phyloP scores from a whole-genome alignment of 2,113 vertebrate species.

The Aphyosemion australe region DNA sequence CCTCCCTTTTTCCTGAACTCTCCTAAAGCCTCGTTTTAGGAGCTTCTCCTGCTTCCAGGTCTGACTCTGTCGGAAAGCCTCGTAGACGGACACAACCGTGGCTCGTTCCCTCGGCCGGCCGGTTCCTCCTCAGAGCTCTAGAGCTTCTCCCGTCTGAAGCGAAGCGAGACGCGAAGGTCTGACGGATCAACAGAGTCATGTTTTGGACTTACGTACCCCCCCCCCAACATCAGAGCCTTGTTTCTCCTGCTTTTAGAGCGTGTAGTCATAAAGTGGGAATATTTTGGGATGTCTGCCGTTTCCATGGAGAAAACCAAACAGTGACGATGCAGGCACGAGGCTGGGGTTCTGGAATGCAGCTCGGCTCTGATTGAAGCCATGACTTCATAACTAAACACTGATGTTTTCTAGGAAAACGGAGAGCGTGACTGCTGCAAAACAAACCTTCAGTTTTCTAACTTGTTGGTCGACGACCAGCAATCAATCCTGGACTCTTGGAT shows the following conservation, averaged over 20 bases:
- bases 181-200: constrained; percentile 37
- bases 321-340: constrained; percentile 25
- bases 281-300: constrained; percentile 39
- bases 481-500: not conserved
- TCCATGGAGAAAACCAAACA: constrained; percentile 71
- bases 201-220: constrained; percentile 35
- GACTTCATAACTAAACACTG: constrained; percentile 60
- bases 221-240: not conserved
- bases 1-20: constrained; percentile 13
- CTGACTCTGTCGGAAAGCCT: not conserved
- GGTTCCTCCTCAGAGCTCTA: not conserved
- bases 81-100: constrained; percentile 28
- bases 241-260: constrained; percentile 29
- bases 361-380: constrained; percentile 58
- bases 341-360: constrained; percentile 40
- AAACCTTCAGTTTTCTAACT: constrained; percentile 35
- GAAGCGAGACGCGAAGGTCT: constrained; percentile 42
- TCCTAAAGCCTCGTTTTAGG: not conserved
- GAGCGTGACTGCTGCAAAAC: constrained; percentile 52
- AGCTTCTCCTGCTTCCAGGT: not conserved
- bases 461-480: constrained; percentile 4
- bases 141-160: constrained; percentile 21
- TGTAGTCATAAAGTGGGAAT: constrained; percentile 34
- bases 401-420: constrained; percentile 48
- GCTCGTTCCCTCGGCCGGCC: not conserved